A percentile compares a stretch with the other conserved stretches of the same genome.
These are phyloP conservation scores for Camelus bactrianus DNA, from an alignment of 2,113 vertebrate species.

Conservation along the genomic window DNA sequence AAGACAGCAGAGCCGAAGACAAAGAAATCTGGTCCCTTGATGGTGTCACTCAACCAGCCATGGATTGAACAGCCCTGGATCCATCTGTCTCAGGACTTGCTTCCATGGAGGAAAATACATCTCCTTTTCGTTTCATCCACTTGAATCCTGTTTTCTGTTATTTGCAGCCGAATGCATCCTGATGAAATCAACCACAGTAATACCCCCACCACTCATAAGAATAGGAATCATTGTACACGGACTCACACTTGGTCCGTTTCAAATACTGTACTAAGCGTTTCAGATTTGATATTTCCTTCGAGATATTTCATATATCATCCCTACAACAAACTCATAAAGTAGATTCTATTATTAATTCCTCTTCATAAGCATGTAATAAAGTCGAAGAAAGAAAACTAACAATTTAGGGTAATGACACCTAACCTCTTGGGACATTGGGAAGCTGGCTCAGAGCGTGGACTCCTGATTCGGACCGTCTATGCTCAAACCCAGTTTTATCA, in stretches of 20 bases:
- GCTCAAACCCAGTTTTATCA: not conserved
- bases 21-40: no score
- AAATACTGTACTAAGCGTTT: not conserved
- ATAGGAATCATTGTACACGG: not conserved
- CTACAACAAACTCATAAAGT: not conserved
- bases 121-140: not conserved
- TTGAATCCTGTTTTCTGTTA: conserved; percentile 9
- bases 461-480: not conserved
- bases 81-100: not conserved
- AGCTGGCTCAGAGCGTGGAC: not conserved
- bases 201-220: not conserved
- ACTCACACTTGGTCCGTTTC: not conserved
- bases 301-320: not conserved
- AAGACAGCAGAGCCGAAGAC: not conserved
- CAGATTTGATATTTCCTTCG: not conserved
- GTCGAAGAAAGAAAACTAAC: not conserved
- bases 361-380: not conserved
- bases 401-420: not conserved
- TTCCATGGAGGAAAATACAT: not conserved
- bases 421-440: not conserved
- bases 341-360: not conserved
- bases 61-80: not conserved
- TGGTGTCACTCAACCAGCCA: not conserved
- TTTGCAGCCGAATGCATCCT: not conserved
- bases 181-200: not conserved